Percentiles rank a stretch among this genome's conserved stretches.
Conservation (phyloP, 1,140 invertebrate genomes). For the Lepidotrigona ventralis region DNA sequence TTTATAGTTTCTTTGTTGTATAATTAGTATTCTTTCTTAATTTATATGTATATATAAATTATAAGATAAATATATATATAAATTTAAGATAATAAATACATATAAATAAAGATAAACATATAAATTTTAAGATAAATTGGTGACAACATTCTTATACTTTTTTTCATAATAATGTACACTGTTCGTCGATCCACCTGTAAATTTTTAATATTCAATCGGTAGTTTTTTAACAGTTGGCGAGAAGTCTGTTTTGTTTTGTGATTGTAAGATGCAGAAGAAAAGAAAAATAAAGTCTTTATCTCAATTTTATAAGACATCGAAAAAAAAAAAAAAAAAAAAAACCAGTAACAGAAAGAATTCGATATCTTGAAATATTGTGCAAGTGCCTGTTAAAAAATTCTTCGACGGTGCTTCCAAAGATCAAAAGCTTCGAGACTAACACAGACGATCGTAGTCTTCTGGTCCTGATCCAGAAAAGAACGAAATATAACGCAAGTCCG, state of each 20-base stretch:
- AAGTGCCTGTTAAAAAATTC: no score
- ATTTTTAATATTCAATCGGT: background rate
- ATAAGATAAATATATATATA: no score
- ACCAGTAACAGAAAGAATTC: no score
- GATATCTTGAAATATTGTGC: no score
- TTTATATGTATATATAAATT: no score
- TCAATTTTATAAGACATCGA: background rate
- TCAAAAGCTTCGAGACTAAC: background rate
- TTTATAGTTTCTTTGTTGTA: no score
- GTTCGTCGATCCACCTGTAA: background rate
- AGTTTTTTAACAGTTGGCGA: background rate
- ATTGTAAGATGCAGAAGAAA: background rate
- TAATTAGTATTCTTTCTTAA: no score
- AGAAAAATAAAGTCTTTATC: background rate
- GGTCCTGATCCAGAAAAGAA: background rate
- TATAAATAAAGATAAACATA: no score
- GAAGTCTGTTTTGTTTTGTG: background rate
- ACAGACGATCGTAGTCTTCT: background rate
- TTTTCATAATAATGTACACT: fast-evolving
- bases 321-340: no score
- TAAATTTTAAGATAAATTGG: background rate
- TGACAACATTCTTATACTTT: background rate
- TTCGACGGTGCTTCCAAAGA: background rate
- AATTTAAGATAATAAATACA: no score
- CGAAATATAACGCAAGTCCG: slow-evolving; percentile 19